These are phyloP conservation scores for Trachelus stipa DNA, from an alignment of 2,888 invertebrate species.

Conservation along the genomic window DNA sequence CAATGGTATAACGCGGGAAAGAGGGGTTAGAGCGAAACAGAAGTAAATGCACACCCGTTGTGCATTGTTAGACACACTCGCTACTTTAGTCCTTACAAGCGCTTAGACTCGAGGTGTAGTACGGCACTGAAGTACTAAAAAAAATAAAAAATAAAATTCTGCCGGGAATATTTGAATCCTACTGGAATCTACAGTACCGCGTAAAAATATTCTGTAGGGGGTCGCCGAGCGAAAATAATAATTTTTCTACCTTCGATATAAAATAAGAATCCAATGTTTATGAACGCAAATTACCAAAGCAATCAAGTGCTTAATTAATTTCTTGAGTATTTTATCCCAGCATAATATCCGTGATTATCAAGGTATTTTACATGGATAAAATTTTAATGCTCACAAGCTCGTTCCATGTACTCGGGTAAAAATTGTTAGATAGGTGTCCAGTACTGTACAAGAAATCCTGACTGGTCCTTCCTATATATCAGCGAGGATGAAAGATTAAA, in stretches of 20 bases:
- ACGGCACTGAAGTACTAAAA: neutral
- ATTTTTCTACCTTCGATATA: neutral
- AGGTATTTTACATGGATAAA: neutral
- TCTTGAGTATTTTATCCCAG: neutral
- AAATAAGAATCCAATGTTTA: neutral
- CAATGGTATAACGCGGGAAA: conserved; percentile 42
- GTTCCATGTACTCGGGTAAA: neutral
- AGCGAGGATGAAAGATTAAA: neutral
- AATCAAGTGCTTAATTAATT: neutral
- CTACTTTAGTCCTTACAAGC: conserved; percentile 21
- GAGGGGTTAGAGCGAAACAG: conserved; percentile 26
- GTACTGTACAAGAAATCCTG: neutral
- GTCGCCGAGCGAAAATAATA: no score
- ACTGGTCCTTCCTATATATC: neutral
- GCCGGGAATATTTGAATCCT: neutral
- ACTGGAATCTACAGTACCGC: no score
- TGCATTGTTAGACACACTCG: conserved; percentile 43
- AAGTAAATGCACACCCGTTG: conserved; percentile 53
- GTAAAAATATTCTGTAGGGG: no score
- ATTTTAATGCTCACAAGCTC: neutral
- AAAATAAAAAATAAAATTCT: neutral
- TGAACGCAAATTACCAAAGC: neutral
- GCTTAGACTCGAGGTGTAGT: neutral
- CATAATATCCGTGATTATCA: neutral
- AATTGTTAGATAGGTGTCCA: neutral